Base-by-base conservation (phyloP, 1,140 invertebrate species). In the Elymnias hypermnestra region DNA sequence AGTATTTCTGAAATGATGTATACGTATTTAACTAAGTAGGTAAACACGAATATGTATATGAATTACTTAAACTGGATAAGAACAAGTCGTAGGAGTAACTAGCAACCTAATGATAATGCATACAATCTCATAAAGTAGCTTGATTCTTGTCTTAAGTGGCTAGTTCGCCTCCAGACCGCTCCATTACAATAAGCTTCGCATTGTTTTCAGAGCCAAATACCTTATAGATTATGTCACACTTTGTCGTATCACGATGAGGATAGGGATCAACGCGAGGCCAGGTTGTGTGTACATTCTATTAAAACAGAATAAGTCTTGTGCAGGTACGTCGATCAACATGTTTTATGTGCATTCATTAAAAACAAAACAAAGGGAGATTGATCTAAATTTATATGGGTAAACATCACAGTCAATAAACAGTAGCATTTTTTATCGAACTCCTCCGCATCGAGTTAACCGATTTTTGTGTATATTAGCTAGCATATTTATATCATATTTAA, bases 221-320 rank as follows among this genome's bases (percentile, higher is more conserved):
- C 50, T 53, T 49, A 59, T 51, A 58, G 49, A 73, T 77, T 67
- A 56, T 65, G 63, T 76, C 66, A 77, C 29, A 62, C 22, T 23
- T 42, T 23, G 26, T 15, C 13, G 29, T 47, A 52, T 54, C 23
- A 19, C 43, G 28, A 44, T 54, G 40, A 43, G 59, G 60, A 72
- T 69, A 66, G 70, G 71, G 63, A 73, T 70, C 60, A 63, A 44
- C 40, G 43, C 22, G 29, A 29, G 44, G 44, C 29, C 19, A 54
- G 45, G 45, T 42, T 48, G 47, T 42, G 43, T 47, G 10, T 14
- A 13, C 3, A 13, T 2, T 33, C 7, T 33, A 14, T 33, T 33
- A 15, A 33, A 33, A 15, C 15, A 2, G 14, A 15, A 15, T 33
- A 33, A 12, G n/a, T n/a, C n/a, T n/a, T 29, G 13, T 29, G 26